These are phyloP conservation scores for Dryobotodes eremita DNA, from an alignment of 2,888 invertebrate genomes.

Conservation along the genomic window DNA sequence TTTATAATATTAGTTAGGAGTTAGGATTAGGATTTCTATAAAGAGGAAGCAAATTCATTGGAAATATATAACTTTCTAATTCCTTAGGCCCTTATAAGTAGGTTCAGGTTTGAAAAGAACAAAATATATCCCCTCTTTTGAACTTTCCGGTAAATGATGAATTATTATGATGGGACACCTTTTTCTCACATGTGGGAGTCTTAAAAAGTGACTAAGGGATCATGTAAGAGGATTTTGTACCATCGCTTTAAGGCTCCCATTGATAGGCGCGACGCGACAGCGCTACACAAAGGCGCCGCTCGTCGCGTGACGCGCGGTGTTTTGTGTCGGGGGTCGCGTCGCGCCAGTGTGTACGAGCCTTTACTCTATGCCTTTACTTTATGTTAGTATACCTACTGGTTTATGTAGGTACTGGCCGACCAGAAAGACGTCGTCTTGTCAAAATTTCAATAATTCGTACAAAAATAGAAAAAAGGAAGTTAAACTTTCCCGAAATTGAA, in stretches of 20 bases:
- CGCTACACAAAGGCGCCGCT: too few species aligned
- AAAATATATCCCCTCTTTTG: neutral
- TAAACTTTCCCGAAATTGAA: too few species aligned
- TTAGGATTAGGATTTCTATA: too few species aligned
- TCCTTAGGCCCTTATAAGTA: neutral
- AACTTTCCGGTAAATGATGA: neutral
- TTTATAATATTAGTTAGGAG: too few species aligned
- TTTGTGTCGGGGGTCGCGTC: too few species aligned
- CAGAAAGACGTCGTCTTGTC: neutral
- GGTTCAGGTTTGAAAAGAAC: neutral
- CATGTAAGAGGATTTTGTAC: neutral
- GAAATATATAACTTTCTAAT: neutral
- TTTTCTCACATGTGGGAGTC: neutral
- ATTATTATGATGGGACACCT: neutral
- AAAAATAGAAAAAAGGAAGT: too few species aligned
- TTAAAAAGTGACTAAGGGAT: neutral
- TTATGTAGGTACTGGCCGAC: neutral
- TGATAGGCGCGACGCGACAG: too few species aligned
- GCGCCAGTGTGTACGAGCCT: too few species aligned
- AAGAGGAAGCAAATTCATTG: neutral
- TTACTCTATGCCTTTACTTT: neutral
- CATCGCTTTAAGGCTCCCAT: too few species aligned
- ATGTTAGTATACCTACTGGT: neutral
- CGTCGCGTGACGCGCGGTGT: too few species aligned
- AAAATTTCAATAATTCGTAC: neutral